Conservation (phyloP, 2,113 vertebrate species). For the Elaphurus davidianus region DNA sequence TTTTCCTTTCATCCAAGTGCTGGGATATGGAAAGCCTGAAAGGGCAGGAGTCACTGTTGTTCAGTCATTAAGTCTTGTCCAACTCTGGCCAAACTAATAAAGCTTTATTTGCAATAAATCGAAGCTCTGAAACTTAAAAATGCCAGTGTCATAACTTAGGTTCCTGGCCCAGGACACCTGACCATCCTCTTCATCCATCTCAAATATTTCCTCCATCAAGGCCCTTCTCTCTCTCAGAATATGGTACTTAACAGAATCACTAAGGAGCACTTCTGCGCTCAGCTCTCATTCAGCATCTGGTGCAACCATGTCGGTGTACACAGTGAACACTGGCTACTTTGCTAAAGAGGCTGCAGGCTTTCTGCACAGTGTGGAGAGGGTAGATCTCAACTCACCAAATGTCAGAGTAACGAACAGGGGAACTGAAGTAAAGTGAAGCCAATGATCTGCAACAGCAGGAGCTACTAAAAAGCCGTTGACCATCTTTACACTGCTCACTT, state of each 20-base stretch:
- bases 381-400: conserved; percentile 31
- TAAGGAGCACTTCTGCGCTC: neutral
- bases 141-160: neutral
- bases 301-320: neutral
- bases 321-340: neutral
- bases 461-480: conserved; percentile 37
- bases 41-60: neutral
- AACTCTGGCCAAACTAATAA: neutral
- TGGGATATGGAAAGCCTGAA: neutral
- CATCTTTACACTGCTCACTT: conserved; percentile 21
- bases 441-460: neutral
- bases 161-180: neutral
- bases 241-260: neutral
- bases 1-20: neutral
- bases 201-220: neutral
- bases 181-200: neutral
- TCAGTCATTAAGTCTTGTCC: neutral
- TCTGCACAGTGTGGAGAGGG: neutral
- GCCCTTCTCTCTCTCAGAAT: neutral
- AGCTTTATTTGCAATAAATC: neutral
- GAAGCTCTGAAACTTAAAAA: conserved; percentile 28
- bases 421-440: conserved; percentile 33
- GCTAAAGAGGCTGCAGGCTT: conserved; percentile 25
- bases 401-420: conserved; percentile 39
- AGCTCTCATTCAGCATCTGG: neutral